phyloP scores from a whole-genome alignment of 2,113 vertebrate genomes.

The Lepidothrix coronata region DNA sequence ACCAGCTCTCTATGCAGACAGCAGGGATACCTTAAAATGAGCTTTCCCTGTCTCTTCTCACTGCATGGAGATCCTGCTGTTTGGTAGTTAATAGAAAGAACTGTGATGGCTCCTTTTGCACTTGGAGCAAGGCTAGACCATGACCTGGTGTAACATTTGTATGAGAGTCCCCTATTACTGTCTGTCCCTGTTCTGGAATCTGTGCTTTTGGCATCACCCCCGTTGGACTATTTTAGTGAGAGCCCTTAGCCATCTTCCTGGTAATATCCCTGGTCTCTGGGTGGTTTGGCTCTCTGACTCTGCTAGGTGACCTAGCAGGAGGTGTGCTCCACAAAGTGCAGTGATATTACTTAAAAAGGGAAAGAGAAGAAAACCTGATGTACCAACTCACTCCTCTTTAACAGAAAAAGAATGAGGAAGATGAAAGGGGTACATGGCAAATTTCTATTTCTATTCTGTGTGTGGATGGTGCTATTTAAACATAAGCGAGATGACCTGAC shows the following conservation, averaged over 20 bases:
- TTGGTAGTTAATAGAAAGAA: not conserved
- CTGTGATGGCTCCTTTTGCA: not conserved
- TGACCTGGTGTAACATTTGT: not conserved
- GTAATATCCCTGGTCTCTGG: not conserved
- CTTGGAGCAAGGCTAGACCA: not conserved
- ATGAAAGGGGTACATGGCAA: not conserved
- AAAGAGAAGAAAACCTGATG: not conserved
- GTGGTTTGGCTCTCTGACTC: not conserved
- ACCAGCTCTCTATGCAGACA: not conserved
- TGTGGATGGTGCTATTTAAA: not conserved
- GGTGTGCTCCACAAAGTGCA: not conserved
- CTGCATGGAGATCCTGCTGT: not conserved
- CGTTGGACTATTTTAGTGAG: accelerated
- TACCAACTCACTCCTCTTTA: not conserved
- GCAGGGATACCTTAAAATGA: not conserved
- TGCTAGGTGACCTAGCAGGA: not conserved
- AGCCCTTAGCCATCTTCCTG: not conserved
- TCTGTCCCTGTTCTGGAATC: not conserved
- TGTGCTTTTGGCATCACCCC: not conserved
- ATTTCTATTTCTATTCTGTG: not conserved
- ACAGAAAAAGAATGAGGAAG: not conserved
- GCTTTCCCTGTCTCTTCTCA: not conserved
- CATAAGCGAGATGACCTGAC: not conserved
- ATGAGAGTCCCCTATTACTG: not conserved
- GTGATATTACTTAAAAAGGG: not conserved